Evolutionary conservation across 2,888 invertebrate species (phyloP).

Genomic region (Agonopterix arenella): DNA sequence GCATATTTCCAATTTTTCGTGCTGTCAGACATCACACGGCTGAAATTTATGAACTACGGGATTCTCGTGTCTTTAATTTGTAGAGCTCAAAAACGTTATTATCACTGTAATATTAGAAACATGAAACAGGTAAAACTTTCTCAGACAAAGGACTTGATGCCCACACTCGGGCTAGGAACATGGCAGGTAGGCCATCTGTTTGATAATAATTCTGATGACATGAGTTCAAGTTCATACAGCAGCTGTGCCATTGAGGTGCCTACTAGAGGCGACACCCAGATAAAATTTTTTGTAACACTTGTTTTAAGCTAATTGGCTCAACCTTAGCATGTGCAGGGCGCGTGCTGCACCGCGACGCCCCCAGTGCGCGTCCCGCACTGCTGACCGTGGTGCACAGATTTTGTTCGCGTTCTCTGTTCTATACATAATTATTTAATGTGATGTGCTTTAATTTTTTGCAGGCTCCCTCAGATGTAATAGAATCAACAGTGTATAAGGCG

Average conservation of each 20-base stretch:
- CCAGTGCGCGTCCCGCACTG: too few relatives aligned
- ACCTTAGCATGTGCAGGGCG: too few relatives aligned
- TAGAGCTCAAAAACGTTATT: constrained; percentile 21
- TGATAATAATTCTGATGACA: background rate
- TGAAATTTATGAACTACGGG: constrained; percentile 32
- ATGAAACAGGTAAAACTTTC: constrained; percentile 67
- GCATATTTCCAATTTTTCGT: constrained; percentile 46
- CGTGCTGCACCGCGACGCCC: too few relatives aligned
- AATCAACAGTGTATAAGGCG: constrained; percentile 79
- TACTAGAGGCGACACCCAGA: too few relatives aligned
- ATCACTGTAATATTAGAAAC: constrained; percentile 35
- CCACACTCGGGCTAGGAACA: constrained; percentile 83
- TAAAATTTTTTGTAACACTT: too few relatives aligned
- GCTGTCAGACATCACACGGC: constrained; percentile 35
- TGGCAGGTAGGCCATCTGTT: constrained; percentile 76
- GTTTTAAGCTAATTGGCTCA: too few relatives aligned
- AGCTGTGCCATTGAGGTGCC: too few relatives aligned
- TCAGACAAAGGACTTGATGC: constrained; percentile 77
- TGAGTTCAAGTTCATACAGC: background rate
- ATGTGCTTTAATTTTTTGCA: constrained; percentile 32
- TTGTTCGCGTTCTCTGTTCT: too few relatives aligned
- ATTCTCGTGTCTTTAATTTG: constrained; percentile 25
- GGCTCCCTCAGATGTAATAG: constrained; percentile 80
- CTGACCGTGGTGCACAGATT: too few relatives aligned
- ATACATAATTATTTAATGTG: too few relatives aligned